phyloP scores from a whole-genome alignment of 2,888 invertebrate genomes.

The Thymelicus acteon region DNA sequence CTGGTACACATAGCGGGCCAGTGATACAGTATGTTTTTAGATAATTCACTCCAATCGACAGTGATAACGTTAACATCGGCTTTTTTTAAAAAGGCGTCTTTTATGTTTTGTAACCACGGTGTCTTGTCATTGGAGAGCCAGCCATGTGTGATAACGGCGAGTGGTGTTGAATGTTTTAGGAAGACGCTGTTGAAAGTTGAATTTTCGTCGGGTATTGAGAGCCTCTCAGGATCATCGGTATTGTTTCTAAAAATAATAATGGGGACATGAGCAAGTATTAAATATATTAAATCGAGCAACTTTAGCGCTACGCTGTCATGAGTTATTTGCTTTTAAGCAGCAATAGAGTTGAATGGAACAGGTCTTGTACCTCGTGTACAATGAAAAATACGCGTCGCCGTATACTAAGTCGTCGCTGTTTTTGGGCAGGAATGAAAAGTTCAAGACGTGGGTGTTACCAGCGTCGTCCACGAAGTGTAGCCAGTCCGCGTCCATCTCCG shows the following conservation, averaged over 20 bases:
- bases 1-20: conserved; percentile 72
- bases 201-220: conserved; percentile 54
- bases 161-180: conserved; percentile 69
- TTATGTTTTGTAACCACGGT: conserved; percentile 71
- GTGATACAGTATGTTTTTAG: conserved; percentile 68
- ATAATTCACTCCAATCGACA: conserved; percentile 76
- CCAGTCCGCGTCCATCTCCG: conserved; percentile 75
- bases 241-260: conserved; percentile 58
- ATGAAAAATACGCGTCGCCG: conserved; percentile 73
- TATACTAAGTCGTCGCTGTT: conserved; percentile 57
- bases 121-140: conserved; percentile 75
- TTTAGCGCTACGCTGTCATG: too few relatives aligned
- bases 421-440: conserved; percentile 65
- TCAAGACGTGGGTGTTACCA: conserved; percentile 64
- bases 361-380: conserved; percentile 69
- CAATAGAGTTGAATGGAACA: too few relatives aligned
- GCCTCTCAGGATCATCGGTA: conserved; percentile 54
- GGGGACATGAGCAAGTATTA: neutral
- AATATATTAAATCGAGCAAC: too few relatives aligned
- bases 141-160: conserved; percentile 82
- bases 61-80: conserved; percentile 79
- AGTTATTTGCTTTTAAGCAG: too few relatives aligned
- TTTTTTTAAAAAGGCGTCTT: conserved; percentile 66
- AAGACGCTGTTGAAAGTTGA: conserved; percentile 55
- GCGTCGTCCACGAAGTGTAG: conserved; percentile 75